phyloP scores from a whole-genome alignment of 2,113 vertebrate species.

The Planiliza haematocheilus region DNA sequence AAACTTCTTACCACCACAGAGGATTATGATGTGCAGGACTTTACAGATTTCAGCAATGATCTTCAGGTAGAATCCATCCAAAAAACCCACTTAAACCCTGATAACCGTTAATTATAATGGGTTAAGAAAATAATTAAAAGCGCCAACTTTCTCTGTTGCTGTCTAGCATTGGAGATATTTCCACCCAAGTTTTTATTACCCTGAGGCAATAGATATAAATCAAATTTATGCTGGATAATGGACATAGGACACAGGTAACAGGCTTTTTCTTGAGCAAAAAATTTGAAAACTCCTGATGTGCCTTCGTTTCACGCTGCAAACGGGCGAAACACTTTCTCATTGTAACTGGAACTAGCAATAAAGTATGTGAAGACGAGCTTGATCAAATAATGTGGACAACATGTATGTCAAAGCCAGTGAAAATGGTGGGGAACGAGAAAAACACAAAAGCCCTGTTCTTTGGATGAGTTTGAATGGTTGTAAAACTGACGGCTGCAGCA shows the following conservation, averaged over 20 bases:
- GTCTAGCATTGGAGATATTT: not conserved
- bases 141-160: constrained; percentile 2
- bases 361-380: not conserved
- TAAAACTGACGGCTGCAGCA: constrained; percentile 15
- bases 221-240: constrained; percentile 4
- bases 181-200: not conserved
- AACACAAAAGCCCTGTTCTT: not conserved
- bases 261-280: constrained; percentile 3
- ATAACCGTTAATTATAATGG: too few relatives aligned
- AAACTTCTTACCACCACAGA: too few relatives aligned
- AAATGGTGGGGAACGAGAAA: not conserved
- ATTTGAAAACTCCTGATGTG: too few relatives aligned
- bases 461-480: constrained; percentile 5
- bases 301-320: too few relatives aligned
- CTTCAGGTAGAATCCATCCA: too few relatives aligned
- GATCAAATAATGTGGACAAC: not conserved
- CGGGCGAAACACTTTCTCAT: not conserved
- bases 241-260: constrained; percentile 4
- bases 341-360: not conserved
- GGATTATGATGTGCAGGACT: too few relatives aligned
- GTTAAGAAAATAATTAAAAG: not conserved
- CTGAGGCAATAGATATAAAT: not conserved
- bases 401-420: not conserved
- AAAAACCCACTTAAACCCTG: too few relatives aligned
- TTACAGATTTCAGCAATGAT: too few relatives aligned